Percentiles rank a stretch among this genome's conserved stretches.
phyloP scores from a whole-genome alignment of 2,888 invertebrate genomes.

The Philhelius pedissequus region DNA sequence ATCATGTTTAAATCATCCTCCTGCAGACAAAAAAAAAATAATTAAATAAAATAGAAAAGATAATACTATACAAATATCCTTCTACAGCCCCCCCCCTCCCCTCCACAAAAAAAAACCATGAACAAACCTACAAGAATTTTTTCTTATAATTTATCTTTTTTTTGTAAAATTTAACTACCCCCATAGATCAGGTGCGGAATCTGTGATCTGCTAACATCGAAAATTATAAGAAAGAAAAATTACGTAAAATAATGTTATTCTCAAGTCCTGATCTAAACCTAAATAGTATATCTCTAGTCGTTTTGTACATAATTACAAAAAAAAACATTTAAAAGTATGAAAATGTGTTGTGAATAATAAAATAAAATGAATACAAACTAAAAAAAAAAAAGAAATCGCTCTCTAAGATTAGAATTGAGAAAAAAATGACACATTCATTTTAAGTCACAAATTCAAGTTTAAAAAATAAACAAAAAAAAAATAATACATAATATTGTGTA shows the following conservation, averaged over 20 bases:
- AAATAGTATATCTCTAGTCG: slow-evolving; percentile 69
- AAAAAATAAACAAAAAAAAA: slow-evolving; percentile 6
- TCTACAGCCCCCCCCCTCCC: no score
- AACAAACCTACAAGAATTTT: slow-evolving; percentile 45
- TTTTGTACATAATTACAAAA: slow-evolving; percentile 64
- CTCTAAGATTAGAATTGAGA: slow-evolving; percentile 26
- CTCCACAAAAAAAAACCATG: not conserved
- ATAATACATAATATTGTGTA: slow-evolving; percentile 26
- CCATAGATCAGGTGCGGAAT: slow-evolving; percentile 65
- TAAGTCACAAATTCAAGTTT: slow-evolving; percentile 31
- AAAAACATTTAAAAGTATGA: slow-evolving; percentile 9
- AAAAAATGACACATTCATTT: slow-evolving; percentile 25
- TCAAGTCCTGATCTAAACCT: slow-evolving; percentile 66
- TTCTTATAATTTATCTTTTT: slow-evolving; percentile 29
- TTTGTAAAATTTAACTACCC: slow-evolving; percentile 46
- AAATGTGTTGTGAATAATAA: slow-evolving; percentile 60
- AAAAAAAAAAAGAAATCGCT: slow-evolving; percentile 32
- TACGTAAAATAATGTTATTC: slow-evolving; percentile 50
- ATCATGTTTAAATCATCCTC: slow-evolving; percentile 11
- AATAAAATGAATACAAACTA: not conserved
- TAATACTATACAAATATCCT: slow-evolving; percentile 34
- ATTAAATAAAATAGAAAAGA: not conserved
- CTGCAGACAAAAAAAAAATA: slow-evolving; percentile 9
- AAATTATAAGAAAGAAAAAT: slow-evolving; percentile 51
- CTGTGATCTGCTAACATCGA: slow-evolving; percentile 69